A percentile compares a stretch with the other conserved stretches of the same genome.
Evolutionary conservation across 2,113 vertebrate genomes (phyloP).

Genomic region (Ailurus styani): DNA sequence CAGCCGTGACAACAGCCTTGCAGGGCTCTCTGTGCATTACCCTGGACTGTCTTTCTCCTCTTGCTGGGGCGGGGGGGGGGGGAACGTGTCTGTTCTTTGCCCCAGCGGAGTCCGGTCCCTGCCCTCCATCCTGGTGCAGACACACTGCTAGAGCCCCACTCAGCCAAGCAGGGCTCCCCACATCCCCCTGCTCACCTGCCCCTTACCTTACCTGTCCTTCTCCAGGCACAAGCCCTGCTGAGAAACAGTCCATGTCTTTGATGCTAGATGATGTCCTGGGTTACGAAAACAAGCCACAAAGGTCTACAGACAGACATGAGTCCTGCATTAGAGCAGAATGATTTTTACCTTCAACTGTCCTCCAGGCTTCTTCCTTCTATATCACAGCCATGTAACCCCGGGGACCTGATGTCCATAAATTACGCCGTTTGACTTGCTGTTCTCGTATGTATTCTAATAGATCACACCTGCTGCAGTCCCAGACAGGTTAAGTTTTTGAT

Average conservation of each 20-base stretch:
- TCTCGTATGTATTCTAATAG: not conserved
- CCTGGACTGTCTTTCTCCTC: too few species aligned
- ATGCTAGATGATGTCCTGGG: not conserved
- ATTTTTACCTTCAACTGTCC: not conserved
- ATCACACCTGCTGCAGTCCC: not conserved
- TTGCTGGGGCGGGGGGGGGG: too few species aligned
- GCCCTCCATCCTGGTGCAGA: too few species aligned
- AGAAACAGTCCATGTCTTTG: not conserved
- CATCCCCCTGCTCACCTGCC: too few species aligned
- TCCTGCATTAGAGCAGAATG: too few species aligned
- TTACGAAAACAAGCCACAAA: not conserved
- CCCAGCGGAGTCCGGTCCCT: too few species aligned
- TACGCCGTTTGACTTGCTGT: not conserved
- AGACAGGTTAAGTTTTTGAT: not conserved
- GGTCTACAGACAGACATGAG: too few species aligned
- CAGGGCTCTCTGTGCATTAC: not conserved
- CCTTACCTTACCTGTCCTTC: too few species aligned
- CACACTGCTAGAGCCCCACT: too few species aligned
- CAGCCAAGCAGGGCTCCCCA: too few species aligned
- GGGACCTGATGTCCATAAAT: not conserved
- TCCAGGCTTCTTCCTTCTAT: not conserved
- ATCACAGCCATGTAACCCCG: not conserved
- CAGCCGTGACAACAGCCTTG: not conserved
- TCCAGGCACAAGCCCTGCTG: too few species aligned
- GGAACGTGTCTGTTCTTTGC: too few species aligned